These are phyloP conservation scores for Tetanocera ferruginea DNA, from an alignment of 2,888 invertebrate species.

Conservation along the genomic window DNA sequence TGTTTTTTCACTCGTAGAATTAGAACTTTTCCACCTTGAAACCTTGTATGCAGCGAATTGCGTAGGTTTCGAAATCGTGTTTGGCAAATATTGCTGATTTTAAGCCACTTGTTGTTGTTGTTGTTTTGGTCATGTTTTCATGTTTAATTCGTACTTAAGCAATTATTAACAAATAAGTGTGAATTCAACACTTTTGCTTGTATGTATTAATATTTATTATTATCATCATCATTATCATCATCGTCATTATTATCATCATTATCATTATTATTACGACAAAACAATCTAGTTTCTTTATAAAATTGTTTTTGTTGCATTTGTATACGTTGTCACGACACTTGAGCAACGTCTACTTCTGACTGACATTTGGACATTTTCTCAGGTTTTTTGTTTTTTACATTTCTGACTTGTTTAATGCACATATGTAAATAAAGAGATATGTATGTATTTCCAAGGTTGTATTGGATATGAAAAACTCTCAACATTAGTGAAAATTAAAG, in stretches of 20 bases:
- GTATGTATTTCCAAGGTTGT: constrained; percentile 27
- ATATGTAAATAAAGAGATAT: not conserved
- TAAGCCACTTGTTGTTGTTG: constrained; percentile 4
- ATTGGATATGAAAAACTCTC: constrained; percentile 19
- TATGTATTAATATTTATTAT: not conserved
- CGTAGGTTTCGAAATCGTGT: no score
- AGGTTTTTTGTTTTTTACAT: not conserved
- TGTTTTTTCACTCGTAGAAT: no score
- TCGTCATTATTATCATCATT: not conserved
- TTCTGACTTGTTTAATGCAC: not conserved
- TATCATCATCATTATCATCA: not conserved
- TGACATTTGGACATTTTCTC: constrained; percentile 22
- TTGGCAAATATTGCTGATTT: not conserved
- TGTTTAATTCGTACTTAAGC: not conserved
- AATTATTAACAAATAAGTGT: not conserved
- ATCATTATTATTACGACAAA: not conserved
- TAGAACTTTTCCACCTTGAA: no score
- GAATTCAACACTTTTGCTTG: not conserved
- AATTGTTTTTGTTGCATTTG: not conserved
- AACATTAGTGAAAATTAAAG: constrained; percentile 16
- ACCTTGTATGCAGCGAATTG: no score
- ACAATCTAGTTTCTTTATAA: not conserved
- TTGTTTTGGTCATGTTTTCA: not conserved
- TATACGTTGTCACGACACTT: not conserved
- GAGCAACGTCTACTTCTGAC: not conserved